Evolutionary conservation across 2,113 vertebrate genomes (phyloP), one percentile per base, ranked within the genome.

Genomic region (Heterochromis multidens): DNA sequence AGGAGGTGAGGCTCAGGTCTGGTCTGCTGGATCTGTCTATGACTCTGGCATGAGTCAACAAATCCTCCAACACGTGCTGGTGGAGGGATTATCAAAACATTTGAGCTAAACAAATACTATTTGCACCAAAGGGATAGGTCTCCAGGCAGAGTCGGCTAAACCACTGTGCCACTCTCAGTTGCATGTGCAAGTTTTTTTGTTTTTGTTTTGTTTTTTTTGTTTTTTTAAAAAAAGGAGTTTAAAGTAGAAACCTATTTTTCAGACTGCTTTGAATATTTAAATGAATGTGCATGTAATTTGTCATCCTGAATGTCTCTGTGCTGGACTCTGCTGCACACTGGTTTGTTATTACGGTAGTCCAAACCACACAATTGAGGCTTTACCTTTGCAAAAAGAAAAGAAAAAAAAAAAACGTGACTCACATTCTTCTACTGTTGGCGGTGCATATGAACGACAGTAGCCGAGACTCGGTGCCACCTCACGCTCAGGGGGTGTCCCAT

Each of bases 1-100:
- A 57, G 89, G 88, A 85, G 83, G 91, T 87, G 87, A 92, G 84
- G 90, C 87, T 84, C 84, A 79, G 88, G 78, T 63, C 78, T 79
- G 82, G 60, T 93, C 91, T 90, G 83, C 70, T 91, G 84, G 78
- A 60, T 82, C 60, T 81, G 85, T 87, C 80, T 92, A 21, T 81
- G 87, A 79, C 87, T 88, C 80, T 86, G 80, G 83, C 86, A 91
- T 93, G 92, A 94, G 93, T 94, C 88, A 96, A 94, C 91, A 95
- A 95, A 94, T 95, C 94, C 91, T 56, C 35, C 82, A 74, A 93
- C 92, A 95, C 92, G 93, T 95, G 95, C 90, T 91, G 82, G 29
- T 27, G 65, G 43, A 88, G 78, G 91, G 93, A 95, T 95, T 94
- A 95, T 82, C 81, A 87, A 91, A 91, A 91, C 87, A 87, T 81